Conservation (phyloP, 2,888 invertebrate genomes). For the Lamellibrachia columna region DNA sequence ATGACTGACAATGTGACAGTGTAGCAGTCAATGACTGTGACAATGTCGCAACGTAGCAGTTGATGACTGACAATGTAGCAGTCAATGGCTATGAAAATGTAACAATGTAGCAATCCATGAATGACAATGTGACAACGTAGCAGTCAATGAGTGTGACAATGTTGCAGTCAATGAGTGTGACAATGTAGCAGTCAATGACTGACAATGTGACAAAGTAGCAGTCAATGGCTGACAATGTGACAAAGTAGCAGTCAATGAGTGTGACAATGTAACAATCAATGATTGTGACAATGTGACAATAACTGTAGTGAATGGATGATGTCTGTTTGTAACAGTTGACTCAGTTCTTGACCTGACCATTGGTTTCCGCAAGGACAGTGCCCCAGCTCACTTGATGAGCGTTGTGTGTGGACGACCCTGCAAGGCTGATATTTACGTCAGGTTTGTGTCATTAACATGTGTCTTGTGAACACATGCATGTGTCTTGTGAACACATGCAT, state of each 20-base stretch:
- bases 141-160: background rate
- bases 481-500: background rate
- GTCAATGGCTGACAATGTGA: background rate
- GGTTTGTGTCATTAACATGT: slow-evolving; percentile 39
- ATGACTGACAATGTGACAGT: background rate
- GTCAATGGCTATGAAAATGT: too few species aligned
- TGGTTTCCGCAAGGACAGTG: slow-evolving; percentile 59
- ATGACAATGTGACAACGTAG: background rate
- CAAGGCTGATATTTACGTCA: slow-evolving; percentile 61
- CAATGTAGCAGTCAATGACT: background rate
- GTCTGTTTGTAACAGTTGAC: slow-evolving; percentile 65
- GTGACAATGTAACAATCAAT: background rate
- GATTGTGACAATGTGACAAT: background rate
- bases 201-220: background rate
- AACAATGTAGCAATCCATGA: too few species aligned
- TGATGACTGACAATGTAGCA: too few species aligned
- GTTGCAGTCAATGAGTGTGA: too few species aligned
- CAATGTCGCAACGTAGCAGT: background rate
- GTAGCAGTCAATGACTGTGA: background rate
- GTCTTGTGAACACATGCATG: background rate
- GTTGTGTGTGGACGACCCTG: slow-evolving; percentile 57
- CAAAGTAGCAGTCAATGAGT: background rate
- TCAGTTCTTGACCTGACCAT: slow-evolving; percentile 82
- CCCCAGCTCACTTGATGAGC: slow-evolving; percentile 59
- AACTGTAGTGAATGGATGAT: background rate